Percentiles rank a stretch among this genome's conserved stretches.
phyloP scores from a whole-genome alignment of 2,888 invertebrate species.

The Xestia xanthographa region DNA sequence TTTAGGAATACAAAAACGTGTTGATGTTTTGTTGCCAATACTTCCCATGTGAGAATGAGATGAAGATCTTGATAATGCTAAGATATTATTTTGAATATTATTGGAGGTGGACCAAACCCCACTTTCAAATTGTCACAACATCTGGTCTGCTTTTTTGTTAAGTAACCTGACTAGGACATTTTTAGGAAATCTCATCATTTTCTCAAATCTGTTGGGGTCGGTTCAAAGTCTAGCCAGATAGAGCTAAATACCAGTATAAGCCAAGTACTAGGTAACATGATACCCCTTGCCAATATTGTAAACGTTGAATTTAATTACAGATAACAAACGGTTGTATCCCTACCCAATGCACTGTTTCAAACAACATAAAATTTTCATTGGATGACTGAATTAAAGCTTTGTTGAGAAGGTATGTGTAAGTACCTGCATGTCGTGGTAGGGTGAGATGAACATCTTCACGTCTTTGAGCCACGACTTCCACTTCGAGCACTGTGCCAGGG shows the following conservation, averaged over 20 bases:
- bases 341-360: not conserved
- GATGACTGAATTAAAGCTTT: not conserved
- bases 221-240: not conserved
- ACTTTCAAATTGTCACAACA: not conserved
- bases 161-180: not conserved
- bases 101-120: not conserved
- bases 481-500: constrained; percentile 50
- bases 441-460: constrained; percentile 57
- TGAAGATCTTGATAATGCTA: not conserved
- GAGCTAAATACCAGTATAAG: not conserved
- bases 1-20: not conserved
- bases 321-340: not conserved
- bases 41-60: not conserved
- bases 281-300: not conserved
- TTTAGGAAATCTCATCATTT: not conserved
- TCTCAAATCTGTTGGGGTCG: not conserved
- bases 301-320: not conserved
- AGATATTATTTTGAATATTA: not conserved
- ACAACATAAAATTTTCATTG: not conserved
- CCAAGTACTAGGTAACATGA: not conserved
- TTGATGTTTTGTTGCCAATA: constrained; percentile 3
- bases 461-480: constrained; percentile 63
- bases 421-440: constrained; percentile 62
- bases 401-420: not conserved
- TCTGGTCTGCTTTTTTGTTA: not conserved